Evolutionary conservation across 1,140 invertebrate genomes (phyloP), one percentile per base, ranked within the genome.

Genomic region (Matsumurasca onukii): DNA sequence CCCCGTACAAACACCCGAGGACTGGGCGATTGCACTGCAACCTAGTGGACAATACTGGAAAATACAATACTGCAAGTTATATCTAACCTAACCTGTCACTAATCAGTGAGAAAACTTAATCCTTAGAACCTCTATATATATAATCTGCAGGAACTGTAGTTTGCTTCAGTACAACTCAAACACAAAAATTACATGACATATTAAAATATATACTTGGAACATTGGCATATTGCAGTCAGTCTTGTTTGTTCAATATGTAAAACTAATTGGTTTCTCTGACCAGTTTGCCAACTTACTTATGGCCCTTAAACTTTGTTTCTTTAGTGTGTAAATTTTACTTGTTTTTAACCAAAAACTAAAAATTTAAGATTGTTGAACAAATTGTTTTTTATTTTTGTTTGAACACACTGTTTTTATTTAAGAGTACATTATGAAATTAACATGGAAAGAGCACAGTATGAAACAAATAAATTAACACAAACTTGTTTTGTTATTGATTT

Each of bases 171-270:
- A 69, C 55, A 66, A 71, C 31, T 69, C 31, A 34, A 66, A 69
- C 34, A 67, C 31, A 55, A 51, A 67, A 68, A 66, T 15, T 45
- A 48, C 34, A 66, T 59, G n/a, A 68, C 52, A 59, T 59, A 55
- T 34, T 59, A 59, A 31, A 68, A 72, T 68, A 70, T 73, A 70
- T 59, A 71, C 67, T 71, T 73, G 70, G 69, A 70, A 73, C 70
- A 73, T 73, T 73, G 72, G 72, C 72, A 73, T 73, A 70, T 70
- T 68, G 70, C 66, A 71, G 70, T 73, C 72, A 73, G 72, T 73
- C 72, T 73, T 73, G 68, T 71, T 62, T 71, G 68, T 69, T 70
- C 59, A 68, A 68, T 67, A 71, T 67, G 68, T 70, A 49, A 27
- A 59, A 59, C 55, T 59, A 59, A 59, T 59, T 59, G 55, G 55